Evolutionary conservation across 2,113 vertebrate species (phyloP), one percentile per base, ranked within the genome.

Genomic region (Trachemys scripta): DNA sequence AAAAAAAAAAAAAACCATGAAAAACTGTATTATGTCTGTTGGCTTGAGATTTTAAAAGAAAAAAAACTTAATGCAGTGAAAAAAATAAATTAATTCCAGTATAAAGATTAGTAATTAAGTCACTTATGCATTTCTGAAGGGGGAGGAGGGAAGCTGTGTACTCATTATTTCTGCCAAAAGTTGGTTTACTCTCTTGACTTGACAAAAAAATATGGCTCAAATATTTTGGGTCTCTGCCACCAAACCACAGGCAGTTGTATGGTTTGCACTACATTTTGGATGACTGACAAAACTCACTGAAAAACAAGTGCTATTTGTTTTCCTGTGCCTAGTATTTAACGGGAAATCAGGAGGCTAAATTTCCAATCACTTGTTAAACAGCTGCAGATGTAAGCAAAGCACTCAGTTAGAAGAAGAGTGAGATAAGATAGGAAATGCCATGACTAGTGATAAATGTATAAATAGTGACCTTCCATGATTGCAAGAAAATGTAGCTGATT

Each of bases 281-380:
- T 97, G 96, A 96, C 93, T 98, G 98, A 98, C 98, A 99, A 98
- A 98, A 96, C 94, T 97, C 95, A 89, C 97, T 98, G 98, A 98
- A 99, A 98, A 98, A 98, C 98, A 98, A 98, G 98, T 98, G 98
- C 97, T 98, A 97, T 99, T 98, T 99, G 97, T 99, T 99, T 99
- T 98, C 98, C 98, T 98, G 98, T 98, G 97, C 98, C 96, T 98
- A 95, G 97, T 98, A 98, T 98, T 98, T 98, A 98, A 98, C 98
- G 98, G 98, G 98, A 99, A 99, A 98, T 99, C 98, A 98, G 98
- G 97, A 98, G 98, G 97, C 98, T 94, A 97, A 97, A 96, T 98
- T 98, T 98, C 98, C 98, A 98, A 98, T 98, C 98, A 96, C 96
- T 98, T 98, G 98, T 98, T 99, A 98, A 99, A 97, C 95, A 98